Evolutionary conservation across 1,140 invertebrate species (phyloP), one percentile per base, ranked within the genome.

Genomic region (Drosophila fuyamai): DNA sequence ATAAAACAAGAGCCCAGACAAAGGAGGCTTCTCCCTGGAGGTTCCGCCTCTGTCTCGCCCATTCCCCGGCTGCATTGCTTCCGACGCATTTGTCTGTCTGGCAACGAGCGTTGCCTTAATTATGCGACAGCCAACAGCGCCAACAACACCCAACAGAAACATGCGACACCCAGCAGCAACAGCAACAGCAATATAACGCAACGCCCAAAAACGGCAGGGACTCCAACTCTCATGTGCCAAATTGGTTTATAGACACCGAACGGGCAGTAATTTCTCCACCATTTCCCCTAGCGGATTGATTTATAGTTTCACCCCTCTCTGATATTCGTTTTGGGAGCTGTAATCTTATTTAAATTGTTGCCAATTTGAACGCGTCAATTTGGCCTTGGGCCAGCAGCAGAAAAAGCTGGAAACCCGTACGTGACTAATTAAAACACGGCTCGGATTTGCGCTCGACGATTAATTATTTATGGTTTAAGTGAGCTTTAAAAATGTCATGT

Each of bases 1-100:
- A 83, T 78, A 65, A 76, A 83, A 66, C 71, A 83, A 55, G 61
- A 40, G 54, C 56, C 76, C 67, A 76, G 72, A 76, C 81, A 84
- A 71, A 80, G 65, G 65, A 68, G 60, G 38, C 59, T 40, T 38
- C 32, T 58, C 67, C 44, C 67, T 18, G 36, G 67, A 71, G 65
- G 44, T 60, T 46, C 41, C 48, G 54, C 43, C 44, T 29, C 55
- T 41, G 58, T 53, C 27, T 55, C 51, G 38, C 12, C 46, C 27
- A 16, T 38, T 35, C 9, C 12, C 32, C 9, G 4, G 5, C 44
- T 16, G 23, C 14, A 12, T 50, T n/a, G 14, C 23, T 56, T 16
- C 48, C 48, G 50, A 32, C 63, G 50, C 63, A 70, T 68, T 70
- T 68, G 67, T 71, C 51, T 71, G 67, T 58, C 65, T 36, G 58